Percentiles rank a stretch among this genome's conserved stretches.
Conservation (phyloP, 2,888 invertebrate species). For the Eledone cirrhosa region DNA sequence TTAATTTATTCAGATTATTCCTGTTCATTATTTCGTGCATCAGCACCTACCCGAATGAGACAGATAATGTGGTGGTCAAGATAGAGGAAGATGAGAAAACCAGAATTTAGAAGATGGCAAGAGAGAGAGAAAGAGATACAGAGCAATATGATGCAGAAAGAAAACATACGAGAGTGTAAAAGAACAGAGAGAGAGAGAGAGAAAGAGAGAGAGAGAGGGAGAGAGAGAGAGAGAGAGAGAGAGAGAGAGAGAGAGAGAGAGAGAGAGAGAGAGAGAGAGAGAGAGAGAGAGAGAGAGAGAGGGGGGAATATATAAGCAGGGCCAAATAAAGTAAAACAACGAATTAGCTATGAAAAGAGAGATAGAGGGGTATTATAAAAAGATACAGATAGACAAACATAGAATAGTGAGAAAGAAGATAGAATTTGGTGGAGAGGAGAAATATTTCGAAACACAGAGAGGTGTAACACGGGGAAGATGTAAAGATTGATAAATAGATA, state of each 20-base stretch:
- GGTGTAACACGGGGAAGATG: too few species aligned
- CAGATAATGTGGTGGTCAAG: not conserved
- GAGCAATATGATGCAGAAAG: too few species aligned
- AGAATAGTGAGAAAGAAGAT: not conserved
- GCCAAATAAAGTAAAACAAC: not conserved
- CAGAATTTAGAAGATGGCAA: not conserved
- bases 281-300: not conserved
- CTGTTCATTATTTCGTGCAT: too few species aligned
- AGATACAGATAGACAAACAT: not conserved
- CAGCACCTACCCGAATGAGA: too few species aligned
- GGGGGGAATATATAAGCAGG: not conserved
- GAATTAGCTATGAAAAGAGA: not conserved
- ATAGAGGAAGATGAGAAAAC: not conserved
- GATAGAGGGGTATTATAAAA: not conserved
- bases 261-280: not conserved
- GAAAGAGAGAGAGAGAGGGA: too few species aligned
- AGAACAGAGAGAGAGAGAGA: not conserved
- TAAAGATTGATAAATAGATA: too few species aligned
- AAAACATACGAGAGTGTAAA: not conserved
- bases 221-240: not conserved
- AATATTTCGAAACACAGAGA: too few species aligned
- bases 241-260: not conserved
- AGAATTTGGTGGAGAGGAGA: too few species aligned
- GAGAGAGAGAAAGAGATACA: not conserved
- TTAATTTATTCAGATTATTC: too few species aligned